Conservation (phyloP, 2,888 invertebrate genomes). For the Drosophila subsilvestris region DNA sequence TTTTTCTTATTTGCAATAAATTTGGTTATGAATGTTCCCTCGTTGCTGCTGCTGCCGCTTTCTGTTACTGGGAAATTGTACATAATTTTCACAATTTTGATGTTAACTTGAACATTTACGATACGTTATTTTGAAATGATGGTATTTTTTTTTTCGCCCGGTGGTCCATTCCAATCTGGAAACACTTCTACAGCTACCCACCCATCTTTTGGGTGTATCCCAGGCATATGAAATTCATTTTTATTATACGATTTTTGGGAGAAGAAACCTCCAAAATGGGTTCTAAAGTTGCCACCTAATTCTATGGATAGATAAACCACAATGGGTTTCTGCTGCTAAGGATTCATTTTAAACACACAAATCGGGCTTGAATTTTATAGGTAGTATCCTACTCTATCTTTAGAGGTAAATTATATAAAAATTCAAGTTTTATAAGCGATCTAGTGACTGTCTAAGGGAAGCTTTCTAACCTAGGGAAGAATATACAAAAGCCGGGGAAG, state of each 20-base stretch:
- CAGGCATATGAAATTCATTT: constrained; percentile 64
- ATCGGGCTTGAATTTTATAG: no score
- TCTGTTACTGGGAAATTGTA: constrained; percentile 65
- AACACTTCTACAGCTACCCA: neutral
- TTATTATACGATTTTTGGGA: constrained; percentile 46
- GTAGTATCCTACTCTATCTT: no score
- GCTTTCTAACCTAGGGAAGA: no score
- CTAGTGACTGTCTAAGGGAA: no score
- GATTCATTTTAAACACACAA: no score
- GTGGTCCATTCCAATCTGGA: constrained; percentile 4
- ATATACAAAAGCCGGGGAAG: no score
- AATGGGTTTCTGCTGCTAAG: no score
- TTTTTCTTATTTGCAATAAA: constrained; percentile 83
- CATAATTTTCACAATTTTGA: constrained; percentile 82
- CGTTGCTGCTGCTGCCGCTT: constrained; percentile 19
- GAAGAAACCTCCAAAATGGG: neutral
- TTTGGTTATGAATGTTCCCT: constrained; percentile 82
- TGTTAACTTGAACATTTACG: constrained; percentile 82
- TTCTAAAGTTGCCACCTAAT: constrained; percentile 24
- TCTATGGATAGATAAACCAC: neutral
- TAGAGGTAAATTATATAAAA: no score
- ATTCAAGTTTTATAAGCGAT: no score
- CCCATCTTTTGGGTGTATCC: neutral
- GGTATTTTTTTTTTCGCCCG: constrained; percentile 36
- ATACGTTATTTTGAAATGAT: constrained; percentile 78